phyloP scores from a whole-genome alignment of 2,797 vertebrate genomes.

The Typhlichthys eigenmanni region DNA sequence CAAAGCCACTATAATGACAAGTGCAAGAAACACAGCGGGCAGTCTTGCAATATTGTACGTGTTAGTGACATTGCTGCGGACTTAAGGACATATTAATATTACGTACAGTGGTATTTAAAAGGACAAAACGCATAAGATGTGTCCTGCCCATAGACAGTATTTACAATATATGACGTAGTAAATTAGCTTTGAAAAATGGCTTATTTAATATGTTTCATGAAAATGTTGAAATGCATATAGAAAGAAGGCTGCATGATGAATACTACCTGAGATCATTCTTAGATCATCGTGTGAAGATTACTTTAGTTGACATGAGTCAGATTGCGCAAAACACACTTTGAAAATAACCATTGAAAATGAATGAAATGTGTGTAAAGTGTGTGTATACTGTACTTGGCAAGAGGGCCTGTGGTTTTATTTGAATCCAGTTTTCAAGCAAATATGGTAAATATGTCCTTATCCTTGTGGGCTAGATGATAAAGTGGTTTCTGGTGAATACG shows the following conservation, averaged over 20 bases:
- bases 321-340: no score
- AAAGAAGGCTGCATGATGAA: background rate
- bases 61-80: constrained; percentile 15
- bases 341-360: no score
- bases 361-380: no score
- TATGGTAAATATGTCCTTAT: constrained; percentile 52
- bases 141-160: background rate
- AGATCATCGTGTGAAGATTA: background rate
- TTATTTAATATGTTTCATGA: background rate
- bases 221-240: background rate
- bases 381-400: background rate
- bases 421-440: constrained; percentile 41
- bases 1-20: constrained; percentile 14
- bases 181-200: background rate
- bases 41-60: constrained; percentile 10
- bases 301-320: no score
- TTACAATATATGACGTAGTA: background rate
- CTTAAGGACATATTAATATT: background rate
- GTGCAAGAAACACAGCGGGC: constrained; percentile 5
- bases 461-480: constrained; percentile 56
- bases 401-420: constrained; percentile 27
- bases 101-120: background rate
- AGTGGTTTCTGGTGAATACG: constrained; percentile 62
- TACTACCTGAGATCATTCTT: constrained; percentile 11
- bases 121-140: background rate